Evolutionary conservation across 2,888 invertebrate species (phyloP).

Genomic region (Dichetophora obliterata): DNA sequence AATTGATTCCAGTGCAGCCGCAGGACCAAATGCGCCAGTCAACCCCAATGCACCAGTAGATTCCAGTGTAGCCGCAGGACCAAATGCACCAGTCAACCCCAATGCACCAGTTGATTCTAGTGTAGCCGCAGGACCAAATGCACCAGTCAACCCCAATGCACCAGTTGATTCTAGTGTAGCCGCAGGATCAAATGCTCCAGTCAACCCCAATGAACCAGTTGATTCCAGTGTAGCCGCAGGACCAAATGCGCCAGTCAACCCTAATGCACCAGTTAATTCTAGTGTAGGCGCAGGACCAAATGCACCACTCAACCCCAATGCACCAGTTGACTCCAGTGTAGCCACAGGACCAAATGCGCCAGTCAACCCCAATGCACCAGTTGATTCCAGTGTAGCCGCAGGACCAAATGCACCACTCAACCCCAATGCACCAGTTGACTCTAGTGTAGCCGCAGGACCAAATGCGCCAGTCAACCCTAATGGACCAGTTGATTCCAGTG

Average conservation of each 20-base stretch:
- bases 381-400: conserved; percentile 14
- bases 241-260: background rate
- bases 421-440: conserved; percentile 34
- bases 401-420: conserved; percentile 15
- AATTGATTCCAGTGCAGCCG: conserved; percentile 31
- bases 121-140: conserved; percentile 32
- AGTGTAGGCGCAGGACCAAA: conserved; percentile 39
- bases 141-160: conserved; percentile 38
- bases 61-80: conserved; percentile 22
- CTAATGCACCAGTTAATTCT: conserved; percentile 35
- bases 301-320: conserved; percentile 27
- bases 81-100: conserved; percentile 41
- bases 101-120: conserved; percentile 42
- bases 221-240: background rate
- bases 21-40: conserved; percentile 32
- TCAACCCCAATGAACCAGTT: conserved; percentile 36
- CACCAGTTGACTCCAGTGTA: conserved; percentile 34
- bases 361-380: conserved; percentile 41
- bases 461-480: conserved; percentile 38
- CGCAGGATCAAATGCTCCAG: conserved; percentile 18
- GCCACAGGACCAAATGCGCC: conserved; percentile 45
- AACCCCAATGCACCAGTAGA: conserved; percentile 35
- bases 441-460: conserved; percentile 8
- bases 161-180: conserved; percentile 39
- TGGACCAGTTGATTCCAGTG: conserved; percentile 32